A percentile compares a stretch with the other conserved stretches of the same genome.
These are phyloP conservation scores for Zoanthus gigantus DNA, from an alignment of 92 coral and sea anemone species.

Conservation along the genomic window DNA sequence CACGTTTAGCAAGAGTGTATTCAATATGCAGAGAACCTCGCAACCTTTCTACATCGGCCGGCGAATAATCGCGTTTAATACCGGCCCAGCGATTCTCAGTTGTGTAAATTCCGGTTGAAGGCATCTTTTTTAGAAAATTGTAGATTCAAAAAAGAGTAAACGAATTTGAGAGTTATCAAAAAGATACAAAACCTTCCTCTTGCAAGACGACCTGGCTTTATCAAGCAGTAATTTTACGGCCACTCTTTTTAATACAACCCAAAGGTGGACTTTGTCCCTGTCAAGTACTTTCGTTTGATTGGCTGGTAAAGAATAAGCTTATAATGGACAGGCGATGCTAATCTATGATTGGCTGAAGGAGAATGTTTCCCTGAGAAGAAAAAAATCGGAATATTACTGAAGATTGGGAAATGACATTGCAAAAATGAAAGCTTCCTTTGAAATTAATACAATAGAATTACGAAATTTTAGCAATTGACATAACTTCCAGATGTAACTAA, in stretches of 20 bases:
- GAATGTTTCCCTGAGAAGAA: conserved; percentile 36
- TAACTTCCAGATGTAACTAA: not conserved
- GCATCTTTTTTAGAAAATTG: conserved; percentile 10
- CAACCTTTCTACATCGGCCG: conserved; percentile 79
- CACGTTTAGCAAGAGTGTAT: conserved; percentile 87
- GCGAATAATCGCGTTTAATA: conserved; percentile 84
- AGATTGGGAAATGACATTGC: conserved; percentile 14
- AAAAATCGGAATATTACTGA: conserved; percentile 25
- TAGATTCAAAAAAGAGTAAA: not conserved
- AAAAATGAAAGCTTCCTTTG: not conserved
- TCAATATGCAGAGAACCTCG: conserved; percentile 86
- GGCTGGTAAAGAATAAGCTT: not conserved
- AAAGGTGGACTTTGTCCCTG: conserved; percentile 38
- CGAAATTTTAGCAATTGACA: not conserved
- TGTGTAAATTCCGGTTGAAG: conserved; percentile 62
- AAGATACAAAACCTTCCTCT: not conserved
- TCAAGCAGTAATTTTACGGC: not conserved
- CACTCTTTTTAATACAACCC: conserved; percentile 12
- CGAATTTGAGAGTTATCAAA: not conserved
- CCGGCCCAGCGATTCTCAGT: conserved; percentile 86
- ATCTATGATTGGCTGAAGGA: conserved; percentile 20
- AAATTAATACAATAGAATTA: not conserved
- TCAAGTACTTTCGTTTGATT: conserved; percentile 17
- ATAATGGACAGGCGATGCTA: not conserved
- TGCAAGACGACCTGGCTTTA: not conserved